A percentile compares a stretch with the other conserved stretches of the same genome.
phyloP scores from a whole-genome alignment of 2,888 invertebrate species.

The Drosophila kambysellisi region DNA sequence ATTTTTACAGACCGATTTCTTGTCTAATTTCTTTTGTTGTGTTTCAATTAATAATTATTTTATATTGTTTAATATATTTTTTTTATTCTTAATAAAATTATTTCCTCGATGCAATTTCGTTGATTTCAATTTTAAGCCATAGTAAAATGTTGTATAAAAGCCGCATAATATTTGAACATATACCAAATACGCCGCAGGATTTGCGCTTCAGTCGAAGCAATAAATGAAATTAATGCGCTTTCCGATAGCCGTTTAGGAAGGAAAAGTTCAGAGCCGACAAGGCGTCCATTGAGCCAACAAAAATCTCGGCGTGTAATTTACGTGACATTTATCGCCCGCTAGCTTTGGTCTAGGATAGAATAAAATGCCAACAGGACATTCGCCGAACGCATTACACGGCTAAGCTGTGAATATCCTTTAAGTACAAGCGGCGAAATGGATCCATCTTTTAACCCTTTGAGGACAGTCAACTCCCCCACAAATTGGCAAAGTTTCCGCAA shows the following conservation, averaged over 20 bases:
- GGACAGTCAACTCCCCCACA: slow-evolving; percentile 17
- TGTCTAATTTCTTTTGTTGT: neutral
- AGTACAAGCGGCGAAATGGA: slow-evolving; percentile 41
- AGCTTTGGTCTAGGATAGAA: slow-evolving; percentile 33
- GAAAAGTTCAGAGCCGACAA: slow-evolving; percentile 3
- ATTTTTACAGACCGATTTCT: neutral
- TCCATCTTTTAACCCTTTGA: slow-evolving; percentile 72
- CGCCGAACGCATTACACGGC: slow-evolving; percentile 69
- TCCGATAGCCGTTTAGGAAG: slow-evolving; percentile 37
- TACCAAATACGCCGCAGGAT: slow-evolving; percentile 5
- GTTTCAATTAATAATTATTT: neutral
- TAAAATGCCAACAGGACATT: slow-evolving; percentile 58
- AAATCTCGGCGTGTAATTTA: slow-evolving; percentile 60
- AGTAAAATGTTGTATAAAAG: neutral
- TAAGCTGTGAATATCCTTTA: slow-evolving; percentile 77
- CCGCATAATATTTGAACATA: neutral
- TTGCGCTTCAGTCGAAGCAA: slow-evolving; percentile 8
- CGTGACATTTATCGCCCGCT: slow-evolving; percentile 54
- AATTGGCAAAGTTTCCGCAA: slow-evolving; percentile 71
- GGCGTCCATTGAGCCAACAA: slow-evolving; percentile 14
- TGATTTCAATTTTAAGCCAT: too few relatives aligned
- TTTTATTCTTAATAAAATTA: neutral
- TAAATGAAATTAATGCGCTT: slow-evolving; percentile 48
- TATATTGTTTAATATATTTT: too few relatives aligned
- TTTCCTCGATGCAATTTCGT: neutral